phyloP scores from a whole-genome alignment of 92 coral and sea anemone species.

The Meandrina meandrites region DNA sequence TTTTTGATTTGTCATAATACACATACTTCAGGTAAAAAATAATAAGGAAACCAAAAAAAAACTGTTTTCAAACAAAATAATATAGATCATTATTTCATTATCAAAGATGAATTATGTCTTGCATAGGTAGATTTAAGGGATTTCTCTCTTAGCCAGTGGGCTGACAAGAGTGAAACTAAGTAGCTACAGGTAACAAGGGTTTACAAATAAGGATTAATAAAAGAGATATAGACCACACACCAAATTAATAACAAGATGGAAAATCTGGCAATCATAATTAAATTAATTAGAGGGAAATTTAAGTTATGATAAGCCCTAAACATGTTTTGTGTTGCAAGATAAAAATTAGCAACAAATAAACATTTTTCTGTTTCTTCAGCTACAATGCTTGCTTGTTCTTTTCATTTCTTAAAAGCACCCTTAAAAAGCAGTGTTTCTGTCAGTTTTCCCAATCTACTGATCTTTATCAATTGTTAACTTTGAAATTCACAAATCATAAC shows the following conservation, averaged over 20 bases:
- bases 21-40: too few species aligned
- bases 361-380: background rate
- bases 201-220: background rate
- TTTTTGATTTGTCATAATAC: too few species aligned
- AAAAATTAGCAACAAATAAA: too few species aligned
- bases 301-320: background rate
- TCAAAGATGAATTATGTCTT: too few species aligned
- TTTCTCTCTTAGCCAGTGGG: too few species aligned
- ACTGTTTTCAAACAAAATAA: too few species aligned
- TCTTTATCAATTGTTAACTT: background rate
- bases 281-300: background rate
- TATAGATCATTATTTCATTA: too few species aligned
- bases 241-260: background rate
- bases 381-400: too few species aligned
- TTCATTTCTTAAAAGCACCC: background rate
- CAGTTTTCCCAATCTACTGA: background rate
- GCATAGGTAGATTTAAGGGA: too few species aligned
- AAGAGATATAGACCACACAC: background rate
- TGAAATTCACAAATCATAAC: background rate
- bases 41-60: too few species aligned
- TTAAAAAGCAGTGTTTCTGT: background rate
- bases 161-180: too few species aligned
- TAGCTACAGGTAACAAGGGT: too few species aligned
- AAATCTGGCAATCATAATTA: background rate
- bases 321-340: background rate